Base-by-base conservation (phyloP, 2,797 vertebrate genomes). In the Epinephelus coioides region DNA sequence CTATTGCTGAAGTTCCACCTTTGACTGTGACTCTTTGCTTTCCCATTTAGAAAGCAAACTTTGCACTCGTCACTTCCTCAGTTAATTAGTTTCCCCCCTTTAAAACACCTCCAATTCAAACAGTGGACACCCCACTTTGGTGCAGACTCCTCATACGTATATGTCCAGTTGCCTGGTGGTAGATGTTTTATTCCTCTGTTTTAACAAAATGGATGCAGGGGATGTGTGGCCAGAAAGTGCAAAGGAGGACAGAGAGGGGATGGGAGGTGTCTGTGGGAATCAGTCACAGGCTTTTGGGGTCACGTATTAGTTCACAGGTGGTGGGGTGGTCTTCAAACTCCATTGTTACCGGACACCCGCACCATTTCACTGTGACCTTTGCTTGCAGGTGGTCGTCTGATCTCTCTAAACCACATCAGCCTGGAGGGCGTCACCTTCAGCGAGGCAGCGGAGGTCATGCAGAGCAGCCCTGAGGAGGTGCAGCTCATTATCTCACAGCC, bases 401-500 rank as follows among this genome's bases (percentile, higher is more conserved):
- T 98, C 81, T 97, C 97, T 76, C 93, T 98, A 84, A 98, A 98
- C 91, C 95, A 96, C 78, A 93, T 96, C 89, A 97, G 96, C 84
- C 94, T 98, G 47, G 97, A 98, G 84, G 97, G 97, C 0, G 93
- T 97, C 83, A 95, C 97, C 0, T 97, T 97, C 84, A 95, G 90
- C 14, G 96, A 96, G 77, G 97, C 96, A 38, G 95, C 96, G 60
- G 96, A 96, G 86, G 96, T 98, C 92, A 96, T 98, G 90, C 96
- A 98, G 94, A 96, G 90, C 90, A 97, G 96, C 93, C 94, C 96
- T 0, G 93, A 95, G 63, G 94, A 96, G 80, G 96, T 98, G 85
- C 94, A 97, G 78, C 95, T 98, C 76, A 97, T 97, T 46, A 90
- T 98, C 88, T 97, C 97, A 60, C 97, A 98, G 91, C 88, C 96